Evolutionary conservation across 1,140 invertebrate genomes (phyloP).

Genomic region (Bombus soroeensis): DNA sequence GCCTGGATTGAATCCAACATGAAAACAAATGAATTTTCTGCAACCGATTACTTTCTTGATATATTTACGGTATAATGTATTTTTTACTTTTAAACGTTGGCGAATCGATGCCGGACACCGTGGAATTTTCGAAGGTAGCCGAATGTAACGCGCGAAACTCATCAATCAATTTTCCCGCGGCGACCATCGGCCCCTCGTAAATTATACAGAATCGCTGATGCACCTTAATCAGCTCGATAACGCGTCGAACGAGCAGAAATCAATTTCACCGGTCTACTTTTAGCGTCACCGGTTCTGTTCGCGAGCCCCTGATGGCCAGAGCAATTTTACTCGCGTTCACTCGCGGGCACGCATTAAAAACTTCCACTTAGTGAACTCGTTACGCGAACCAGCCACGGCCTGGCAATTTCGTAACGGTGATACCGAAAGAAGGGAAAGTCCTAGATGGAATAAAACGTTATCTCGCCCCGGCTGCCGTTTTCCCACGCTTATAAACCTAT

Average conservation of each 20-base stretch:
- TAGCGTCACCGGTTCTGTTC: background rate
- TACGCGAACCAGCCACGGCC: background rate
- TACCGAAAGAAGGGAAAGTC: background rate
- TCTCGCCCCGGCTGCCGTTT: conserved; percentile 7
- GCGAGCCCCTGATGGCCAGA: background rate
- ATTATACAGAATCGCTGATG: background rate
- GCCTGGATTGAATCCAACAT: background rate
- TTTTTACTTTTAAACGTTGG: background rate
- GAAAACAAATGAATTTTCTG: background rate
- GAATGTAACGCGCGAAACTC: background rate
- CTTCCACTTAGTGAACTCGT: conserved; percentile 3
- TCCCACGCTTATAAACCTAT: background rate
- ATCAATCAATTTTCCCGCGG: conserved; percentile 8
- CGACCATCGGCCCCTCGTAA: background rate
- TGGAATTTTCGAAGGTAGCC: background rate
- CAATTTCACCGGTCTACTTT: conserved; percentile 10
- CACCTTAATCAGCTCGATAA: background rate
- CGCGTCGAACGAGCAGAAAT: background rate
- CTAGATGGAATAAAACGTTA: conserved; percentile 4
- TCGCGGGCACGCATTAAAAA: conserved; percentile 1
- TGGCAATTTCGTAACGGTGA: background rate
- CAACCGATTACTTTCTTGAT: background rate
- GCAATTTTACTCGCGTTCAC: conserved; percentile 1
- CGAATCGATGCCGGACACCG: no score
- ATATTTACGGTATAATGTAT: background rate